Evolutionary conservation across 2,888 invertebrate genomes (phyloP).

Genomic region (Hyposoter didymator): DNA sequence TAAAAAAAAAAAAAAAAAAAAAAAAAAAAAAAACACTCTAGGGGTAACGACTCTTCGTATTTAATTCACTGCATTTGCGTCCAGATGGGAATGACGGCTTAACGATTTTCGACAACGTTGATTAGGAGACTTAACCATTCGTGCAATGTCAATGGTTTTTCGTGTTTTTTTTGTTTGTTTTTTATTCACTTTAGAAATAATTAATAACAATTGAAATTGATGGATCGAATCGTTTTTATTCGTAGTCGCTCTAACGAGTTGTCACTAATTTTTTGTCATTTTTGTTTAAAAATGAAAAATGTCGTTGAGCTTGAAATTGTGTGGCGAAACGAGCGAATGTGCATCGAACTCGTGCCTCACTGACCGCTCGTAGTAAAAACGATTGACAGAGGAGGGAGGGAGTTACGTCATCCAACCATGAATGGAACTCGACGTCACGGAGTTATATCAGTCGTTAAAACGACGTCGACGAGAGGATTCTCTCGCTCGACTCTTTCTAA

Average conservation of each 20-base stretch:
- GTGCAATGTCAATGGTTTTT: background rate
- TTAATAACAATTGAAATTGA: too few species aligned
- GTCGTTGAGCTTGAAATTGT: background rate
- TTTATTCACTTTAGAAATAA: too few species aligned
- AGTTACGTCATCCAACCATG: constrained; percentile 66
- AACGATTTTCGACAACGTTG: constrained; percentile 10
- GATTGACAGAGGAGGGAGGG: constrained; percentile 48
- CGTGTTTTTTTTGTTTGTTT: too few species aligned
- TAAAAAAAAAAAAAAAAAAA: constrained; percentile 8
- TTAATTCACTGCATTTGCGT: constrained; percentile 45
- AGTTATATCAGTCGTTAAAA: constrained; percentile 62
- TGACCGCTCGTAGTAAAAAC: constrained; percentile 63
- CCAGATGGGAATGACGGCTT: background rate
- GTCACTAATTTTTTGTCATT: background rate
- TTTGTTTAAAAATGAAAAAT: constrained; percentile 3
- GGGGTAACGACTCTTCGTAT: constrained; percentile 35
- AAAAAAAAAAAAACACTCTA: background rate
- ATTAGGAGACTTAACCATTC: background rate
- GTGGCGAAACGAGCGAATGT: background rate
- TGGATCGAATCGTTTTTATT: too few species aligned
- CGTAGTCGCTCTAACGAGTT: too few species aligned
- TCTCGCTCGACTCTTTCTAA: constrained; percentile 34
- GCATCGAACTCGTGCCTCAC: constrained; percentile 20
- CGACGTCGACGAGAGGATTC: constrained; percentile 49
- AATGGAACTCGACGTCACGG: constrained; percentile 66